A percentile compares a stretch with the other conserved stretches of the same genome.
Evolutionary conservation across 2,888 invertebrate genomes (phyloP).

Genomic region (Troilus luridus): DNA sequence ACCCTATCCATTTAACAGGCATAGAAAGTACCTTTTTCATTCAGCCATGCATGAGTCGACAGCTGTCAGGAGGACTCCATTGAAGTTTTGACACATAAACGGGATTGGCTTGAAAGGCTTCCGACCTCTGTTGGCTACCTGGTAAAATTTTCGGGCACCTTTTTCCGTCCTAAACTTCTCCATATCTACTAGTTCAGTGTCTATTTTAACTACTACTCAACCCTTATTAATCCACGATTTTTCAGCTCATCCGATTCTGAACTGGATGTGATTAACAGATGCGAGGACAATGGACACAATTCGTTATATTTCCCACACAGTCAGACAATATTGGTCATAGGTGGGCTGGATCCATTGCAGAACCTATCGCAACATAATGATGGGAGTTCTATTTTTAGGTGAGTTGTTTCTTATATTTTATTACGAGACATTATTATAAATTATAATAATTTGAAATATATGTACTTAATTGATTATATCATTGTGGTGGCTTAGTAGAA

Average conservation of each 20-base stretch:
- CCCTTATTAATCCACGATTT: not conserved
- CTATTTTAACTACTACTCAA: not conserved
- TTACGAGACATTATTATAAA: not conserved
- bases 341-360: conserved; percentile 61
- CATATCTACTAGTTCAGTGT: not conserved
- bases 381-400: conserved; percentile 53
- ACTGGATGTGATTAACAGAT: not conserved
- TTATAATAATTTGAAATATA: not conserved
- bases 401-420: not conserved
- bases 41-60: too few species aligned
- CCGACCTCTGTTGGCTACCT: too few species aligned
- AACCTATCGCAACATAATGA: conserved; percentile 47
- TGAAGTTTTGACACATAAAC: too few species aligned
- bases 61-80: too few species aligned
- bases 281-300: not conserved
- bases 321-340: conserved; percentile 57
- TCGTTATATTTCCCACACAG: conserved; percentile 36
- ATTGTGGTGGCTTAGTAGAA: too few species aligned
- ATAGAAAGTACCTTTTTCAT: too few species aligned
- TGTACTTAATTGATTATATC: not conserved
- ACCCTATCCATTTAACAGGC: too few species aligned
- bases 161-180: too few species aligned
- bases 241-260: conserved; percentile 49
- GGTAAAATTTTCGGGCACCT: too few species aligned
- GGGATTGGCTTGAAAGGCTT: too few species aligned